Conservation (phyloP, 2,113 vertebrate species). For the Phocoena phocoena region DNA sequence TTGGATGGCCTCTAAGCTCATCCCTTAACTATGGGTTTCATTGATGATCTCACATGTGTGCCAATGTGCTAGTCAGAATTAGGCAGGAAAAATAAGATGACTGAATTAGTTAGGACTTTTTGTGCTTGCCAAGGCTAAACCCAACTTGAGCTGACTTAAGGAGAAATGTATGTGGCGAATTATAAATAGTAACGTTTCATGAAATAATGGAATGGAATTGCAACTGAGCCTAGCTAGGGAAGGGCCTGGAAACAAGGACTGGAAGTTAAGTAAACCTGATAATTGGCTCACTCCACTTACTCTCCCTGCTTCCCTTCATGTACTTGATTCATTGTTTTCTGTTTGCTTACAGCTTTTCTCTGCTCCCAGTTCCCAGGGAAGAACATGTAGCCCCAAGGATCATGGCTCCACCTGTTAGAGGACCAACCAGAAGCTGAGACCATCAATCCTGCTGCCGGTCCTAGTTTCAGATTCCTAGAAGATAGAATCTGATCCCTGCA, state of each 20-base stretch:
- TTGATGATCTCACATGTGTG: not conserved
- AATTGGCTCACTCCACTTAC: not conserved
- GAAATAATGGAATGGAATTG: not conserved
- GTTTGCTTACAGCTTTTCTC: not conserved
- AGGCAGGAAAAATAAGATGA: not conserved
- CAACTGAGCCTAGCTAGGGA: not conserved
- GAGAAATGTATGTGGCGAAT: not conserved
- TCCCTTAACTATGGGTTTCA: not conserved
- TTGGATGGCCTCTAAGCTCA: not conserved
- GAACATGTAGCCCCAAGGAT: not conserved
- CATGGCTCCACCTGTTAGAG: not conserved
- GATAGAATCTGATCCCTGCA: not conserved
- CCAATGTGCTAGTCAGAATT: slow-evolving; percentile 1
- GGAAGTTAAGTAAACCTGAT: not conserved
- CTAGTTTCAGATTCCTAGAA: not conserved
- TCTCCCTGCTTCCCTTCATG: not conserved
- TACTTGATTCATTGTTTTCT: not conserved
- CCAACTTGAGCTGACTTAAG: slow-evolving; percentile 3
- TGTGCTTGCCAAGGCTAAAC: not conserved
- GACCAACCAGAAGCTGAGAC: not conserved
- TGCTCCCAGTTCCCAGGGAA: not conserved
- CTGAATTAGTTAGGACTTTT: slow-evolving; percentile 23
- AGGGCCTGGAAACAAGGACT: not conserved
- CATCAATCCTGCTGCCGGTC: not conserved
- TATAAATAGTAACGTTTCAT: not conserved